A percentile compares a stretch with the other conserved stretches of the same genome.
These are phyloP conservation scores for Arvicanthis niloticus DNA, from an alignment of 2,113 vertebrate species.

Conservation along the genomic window DNA sequence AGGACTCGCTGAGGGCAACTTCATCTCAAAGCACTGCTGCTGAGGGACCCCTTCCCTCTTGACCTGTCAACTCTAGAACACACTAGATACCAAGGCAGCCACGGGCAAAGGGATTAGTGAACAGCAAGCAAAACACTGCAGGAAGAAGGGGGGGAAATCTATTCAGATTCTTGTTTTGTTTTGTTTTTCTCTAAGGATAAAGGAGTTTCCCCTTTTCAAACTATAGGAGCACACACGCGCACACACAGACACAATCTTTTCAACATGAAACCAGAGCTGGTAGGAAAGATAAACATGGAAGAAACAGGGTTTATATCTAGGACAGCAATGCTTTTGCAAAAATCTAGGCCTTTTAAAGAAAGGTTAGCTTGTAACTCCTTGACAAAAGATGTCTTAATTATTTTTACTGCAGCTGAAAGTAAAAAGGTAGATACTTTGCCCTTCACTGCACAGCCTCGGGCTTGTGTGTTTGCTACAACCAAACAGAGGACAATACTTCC, in stretches of 20 bases:
- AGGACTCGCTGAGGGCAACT: slow-evolving; percentile 87
- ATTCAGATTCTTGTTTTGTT: slow-evolving; percentile 61
- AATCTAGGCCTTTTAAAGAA: slow-evolving; percentile 69
- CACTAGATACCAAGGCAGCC: slow-evolving; percentile 55
- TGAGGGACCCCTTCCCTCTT: slow-evolving; percentile 81
- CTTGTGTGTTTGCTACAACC: slow-evolving; percentile 28
- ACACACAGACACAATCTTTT: slow-evolving; percentile 72
- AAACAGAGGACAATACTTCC: slow-evolving; percentile 36
- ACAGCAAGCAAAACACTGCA: slow-evolving; percentile 61
- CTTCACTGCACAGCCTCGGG: slow-evolving; percentile 58
- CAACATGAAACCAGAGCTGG: slow-evolving; percentile 71
- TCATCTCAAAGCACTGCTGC: slow-evolving; percentile 85
- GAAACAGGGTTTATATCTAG: slow-evolving; percentile 51
- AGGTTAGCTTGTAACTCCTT: slow-evolving; percentile 64
- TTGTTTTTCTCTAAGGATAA: slow-evolving; percentile 78
- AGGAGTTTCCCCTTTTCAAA: slow-evolving; percentile 72
- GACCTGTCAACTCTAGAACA: slow-evolving; percentile 83
- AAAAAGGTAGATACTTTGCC: slow-evolving; percentile 54
- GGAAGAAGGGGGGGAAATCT: neutral
- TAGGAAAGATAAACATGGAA: slow-evolving; percentile 58
- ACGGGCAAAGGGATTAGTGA: slow-evolving; percentile 7
- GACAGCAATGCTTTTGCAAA: slow-evolving; percentile 62
- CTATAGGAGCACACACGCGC: neutral
- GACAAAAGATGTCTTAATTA: slow-evolving; percentile 66
- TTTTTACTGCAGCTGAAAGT: neutral